A percentile compares a stretch with the other conserved stretches of the same genome.
phyloP scores from a whole-genome alignment of 2,888 invertebrate species.

The Trichopoda pennipes region DNA sequence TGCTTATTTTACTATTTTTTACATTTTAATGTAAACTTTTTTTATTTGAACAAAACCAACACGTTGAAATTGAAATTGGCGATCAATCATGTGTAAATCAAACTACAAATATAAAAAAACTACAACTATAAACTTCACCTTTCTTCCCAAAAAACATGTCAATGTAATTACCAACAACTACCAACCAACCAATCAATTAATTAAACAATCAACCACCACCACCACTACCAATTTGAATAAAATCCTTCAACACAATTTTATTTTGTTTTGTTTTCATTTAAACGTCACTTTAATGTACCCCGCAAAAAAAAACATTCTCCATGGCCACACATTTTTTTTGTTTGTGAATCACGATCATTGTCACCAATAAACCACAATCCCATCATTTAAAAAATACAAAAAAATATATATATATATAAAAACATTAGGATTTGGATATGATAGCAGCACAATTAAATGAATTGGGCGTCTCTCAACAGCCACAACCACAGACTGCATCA shows the following conservation, averaged over 20 bases:
- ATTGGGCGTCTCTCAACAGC: conserved; percentile 86
- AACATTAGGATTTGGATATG: conserved; percentile 94
- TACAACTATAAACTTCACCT: conserved; percentile 64
- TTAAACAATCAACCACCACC: conserved; percentile 20
- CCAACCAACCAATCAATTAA: conserved; percentile 66
- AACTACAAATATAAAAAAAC: conserved; percentile 65
- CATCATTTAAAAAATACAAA: conserved; percentile 52
- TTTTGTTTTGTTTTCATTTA: conserved; percentile 37
- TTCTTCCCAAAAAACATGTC: conserved; percentile 28
- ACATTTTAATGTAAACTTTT: conserved; percentile 66
- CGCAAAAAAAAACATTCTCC: conserved; percentile 36
- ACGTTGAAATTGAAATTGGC: conserved; percentile 66
- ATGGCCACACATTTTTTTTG: conserved; percentile 40
- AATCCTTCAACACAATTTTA: conserved; percentile 55
- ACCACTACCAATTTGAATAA: conserved; percentile 70
- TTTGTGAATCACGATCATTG: conserved; percentile 64
- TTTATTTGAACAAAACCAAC: conserved; percentile 57
- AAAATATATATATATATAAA: conserved; percentile 67
- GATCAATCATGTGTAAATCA: conserved; percentile 71
- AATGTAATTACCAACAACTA: conserved; percentile 59
- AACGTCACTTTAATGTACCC: conserved; percentile 40
- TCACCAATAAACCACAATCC: conserved; percentile 62
- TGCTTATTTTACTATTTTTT: conserved; percentile 77
- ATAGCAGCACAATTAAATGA: conserved; percentile 97
- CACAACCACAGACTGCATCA: conserved; percentile 78